Evolutionary conservation across 2,888 invertebrate genomes (phyloP), one percentile per base, ranked within the genome.

Genomic region (Callyntrura guangdongensis): DNA sequence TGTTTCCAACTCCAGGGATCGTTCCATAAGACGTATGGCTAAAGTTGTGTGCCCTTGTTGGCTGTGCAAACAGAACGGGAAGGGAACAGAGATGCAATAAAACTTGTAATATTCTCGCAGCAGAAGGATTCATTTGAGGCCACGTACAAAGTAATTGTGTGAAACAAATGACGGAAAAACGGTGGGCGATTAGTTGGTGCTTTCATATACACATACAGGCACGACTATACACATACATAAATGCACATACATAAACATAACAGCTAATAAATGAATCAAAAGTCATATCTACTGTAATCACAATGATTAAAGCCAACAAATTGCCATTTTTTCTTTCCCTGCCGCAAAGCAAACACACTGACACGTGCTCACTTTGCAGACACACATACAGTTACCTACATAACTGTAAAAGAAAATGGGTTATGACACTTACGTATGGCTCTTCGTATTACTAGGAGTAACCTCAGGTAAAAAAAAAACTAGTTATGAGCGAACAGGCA

Each of bases 1-100:
- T 14, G 92, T 92, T 74, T 94, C 94, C 90, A 94, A 59, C 81
- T 94, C 93, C 61, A 94, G 79, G 11, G 93, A 93, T 69, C 94
- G 85, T 84, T 94, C 94, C 94, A 94, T 94, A 56, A 94, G 89
- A 45, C 92, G 91, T 36, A 94, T 92, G 25, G 93, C 94, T 59
- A 93, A 67, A 47, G 92, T 91, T 53, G 93, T 93, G 56, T 93
- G 91, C 79, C 94, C 94, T 91, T 94, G 93, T 91, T 93, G 94
- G 82, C 94, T 94, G 89, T 27, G 87, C 82, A 87, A 61, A 87
- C 27, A 87, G 9, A 47, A 59, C 14, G 8, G 36, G 12, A 77
- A 27, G 59, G 25, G 36, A 47, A 47, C 53, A 56, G 36, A 64
- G 53, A 72, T 72, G 56, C 72, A 56, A 85, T 72, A 53, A 72